Evolutionary conservation across 2,888 invertebrate species (phyloP), one percentile per base, ranked within the genome.

Genomic region (Cheilosia urbana): DNA sequence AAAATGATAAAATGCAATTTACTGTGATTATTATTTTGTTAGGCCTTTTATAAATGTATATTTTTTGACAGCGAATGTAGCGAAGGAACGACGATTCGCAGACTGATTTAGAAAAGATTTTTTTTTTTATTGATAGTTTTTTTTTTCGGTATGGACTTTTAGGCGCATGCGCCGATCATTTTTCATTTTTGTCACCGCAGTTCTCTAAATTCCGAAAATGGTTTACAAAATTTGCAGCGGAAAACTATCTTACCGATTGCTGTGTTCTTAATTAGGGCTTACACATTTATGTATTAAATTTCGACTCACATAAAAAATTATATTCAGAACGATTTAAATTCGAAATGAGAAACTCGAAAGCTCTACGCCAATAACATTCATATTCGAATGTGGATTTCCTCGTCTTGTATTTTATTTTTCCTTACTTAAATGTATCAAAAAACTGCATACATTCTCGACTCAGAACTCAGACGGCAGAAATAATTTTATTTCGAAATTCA

Each of bases 11-110:
- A 84, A 84, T 80, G 84, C 84, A 84, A 84, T 80, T 84, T 84
- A 80, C 84, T 84, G 84, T 84, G 84, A 84, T 84, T 84, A 84
- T 84, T 80, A 84, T 84, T 84, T 84, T 84, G 79, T 84, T 84
- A 84, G 83, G 73, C 63, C 78, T 83, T 80, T 83, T 72, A 73
- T 63, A 75, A 79, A 62, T 71, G 60, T 76, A 84, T 76, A 80
- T 84, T 75, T 75, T 79, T 84, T 80, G 84, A 84, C 84, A 66
- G 80, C 75, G 84, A 84, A 80, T 77, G 55, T 42, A 68, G 53
- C 19, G 42, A 66, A 42, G 40, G 30, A 68, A 80, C 65, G 69
- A 71, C 19, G 27, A 84, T 84, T 84, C 84, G 84, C 75, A 84
- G 84, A 84, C 84, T 84, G 84, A 84, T 84, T 84, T 84, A 84